Conservation (phyloP, 2,113 vertebrate genomes). For the Apus apus region DNA sequence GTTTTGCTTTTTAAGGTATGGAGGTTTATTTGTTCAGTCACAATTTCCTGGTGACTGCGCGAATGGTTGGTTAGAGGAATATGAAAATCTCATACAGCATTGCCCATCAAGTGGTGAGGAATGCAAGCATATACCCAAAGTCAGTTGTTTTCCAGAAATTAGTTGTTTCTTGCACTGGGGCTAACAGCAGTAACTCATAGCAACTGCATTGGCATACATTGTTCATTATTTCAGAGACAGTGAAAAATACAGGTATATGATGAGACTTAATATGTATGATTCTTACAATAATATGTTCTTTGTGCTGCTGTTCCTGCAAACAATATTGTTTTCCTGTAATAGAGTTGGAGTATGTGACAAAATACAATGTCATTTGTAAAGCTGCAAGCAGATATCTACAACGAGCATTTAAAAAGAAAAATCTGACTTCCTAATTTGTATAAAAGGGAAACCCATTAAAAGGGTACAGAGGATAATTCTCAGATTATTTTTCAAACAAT, state of each 20-base stretch:
- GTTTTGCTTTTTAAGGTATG: background rate
- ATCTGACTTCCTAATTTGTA: conserved; percentile 72
- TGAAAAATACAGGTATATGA: conserved; percentile 6
- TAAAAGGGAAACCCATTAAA: conserved; percentile 62
- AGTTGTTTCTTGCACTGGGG: background rate
- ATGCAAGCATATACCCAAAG: background rate
- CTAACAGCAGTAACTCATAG: background rate
- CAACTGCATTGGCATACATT: background rate
- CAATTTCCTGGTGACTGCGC: background rate
- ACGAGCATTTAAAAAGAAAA: conserved; percentile 67
- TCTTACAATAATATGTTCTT: conserved; percentile 32
- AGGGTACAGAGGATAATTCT: conserved; percentile 62
- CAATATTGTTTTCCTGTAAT: conserved; percentile 58
- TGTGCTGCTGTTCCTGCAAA: conserved; percentile 53
- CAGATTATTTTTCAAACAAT: conserved; percentile 77
- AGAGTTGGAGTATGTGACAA: conserved; percentile 52
- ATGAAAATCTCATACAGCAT: background rate
- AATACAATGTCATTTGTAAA: conserved; percentile 64
- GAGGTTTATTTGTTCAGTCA: background rate
- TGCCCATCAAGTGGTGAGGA: background rate
- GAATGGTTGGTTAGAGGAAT: background rate
- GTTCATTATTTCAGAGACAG: conserved; percentile 32
- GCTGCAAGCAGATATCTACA: conserved; percentile 73
- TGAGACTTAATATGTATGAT: background rate
- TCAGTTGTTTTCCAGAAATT: background rate